A percentile compares a stretch with the other conserved stretches of the same genome.
These are phyloP conservation scores for Dendrolimus houi DNA, from an alignment of 2,888 invertebrate species.

Conservation along the genomic window DNA sequence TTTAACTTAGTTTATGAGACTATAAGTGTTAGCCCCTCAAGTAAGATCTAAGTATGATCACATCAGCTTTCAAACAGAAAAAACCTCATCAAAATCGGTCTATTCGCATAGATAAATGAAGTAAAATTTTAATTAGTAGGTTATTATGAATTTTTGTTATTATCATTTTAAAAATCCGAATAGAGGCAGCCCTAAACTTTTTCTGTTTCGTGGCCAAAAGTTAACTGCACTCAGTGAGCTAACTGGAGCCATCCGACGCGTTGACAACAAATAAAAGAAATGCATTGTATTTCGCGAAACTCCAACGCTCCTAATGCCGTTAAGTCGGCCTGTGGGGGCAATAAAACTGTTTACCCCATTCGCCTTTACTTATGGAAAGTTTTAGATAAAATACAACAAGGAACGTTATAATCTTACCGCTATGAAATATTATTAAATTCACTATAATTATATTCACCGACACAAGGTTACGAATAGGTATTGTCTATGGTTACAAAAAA, in stretches of 20 bases:
- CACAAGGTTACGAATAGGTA: too few relatives aligned
- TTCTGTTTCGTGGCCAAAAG: slow-evolving; percentile 35
- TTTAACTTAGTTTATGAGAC: too few relatives aligned
- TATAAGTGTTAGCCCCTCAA: too few relatives aligned
- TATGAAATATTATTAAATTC: too few relatives aligned
- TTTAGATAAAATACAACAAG: not conserved
- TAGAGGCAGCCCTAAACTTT: slow-evolving; percentile 38
- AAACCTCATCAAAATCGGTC: too few relatives aligned
- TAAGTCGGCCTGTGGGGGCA: slow-evolving; percentile 1
- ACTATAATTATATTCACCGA: too few relatives aligned
- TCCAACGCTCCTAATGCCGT: not conserved
- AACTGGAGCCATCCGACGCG: slow-evolving; percentile 30
- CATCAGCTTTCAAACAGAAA: too few relatives aligned
- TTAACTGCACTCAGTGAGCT: slow-evolving; percentile 32
- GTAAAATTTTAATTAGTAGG: too few relatives aligned
- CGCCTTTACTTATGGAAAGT: not conserved
- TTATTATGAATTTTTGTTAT: not conserved
- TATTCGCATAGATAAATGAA: too few relatives aligned
- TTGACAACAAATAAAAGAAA: slow-evolving; percentile 28
- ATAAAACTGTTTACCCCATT: slow-evolving; percentile 1
- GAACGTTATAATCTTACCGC: too few relatives aligned
- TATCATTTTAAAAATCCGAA: slow-evolving; percentile 1
- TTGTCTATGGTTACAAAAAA: too few relatives aligned
- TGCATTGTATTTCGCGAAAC: slow-evolving; percentile 4
- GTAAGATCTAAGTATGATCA: too few relatives aligned